Evolutionary conservation across 1,140 invertebrate genomes (phyloP).

Genomic region (Hyles vespertilio): DNA sequence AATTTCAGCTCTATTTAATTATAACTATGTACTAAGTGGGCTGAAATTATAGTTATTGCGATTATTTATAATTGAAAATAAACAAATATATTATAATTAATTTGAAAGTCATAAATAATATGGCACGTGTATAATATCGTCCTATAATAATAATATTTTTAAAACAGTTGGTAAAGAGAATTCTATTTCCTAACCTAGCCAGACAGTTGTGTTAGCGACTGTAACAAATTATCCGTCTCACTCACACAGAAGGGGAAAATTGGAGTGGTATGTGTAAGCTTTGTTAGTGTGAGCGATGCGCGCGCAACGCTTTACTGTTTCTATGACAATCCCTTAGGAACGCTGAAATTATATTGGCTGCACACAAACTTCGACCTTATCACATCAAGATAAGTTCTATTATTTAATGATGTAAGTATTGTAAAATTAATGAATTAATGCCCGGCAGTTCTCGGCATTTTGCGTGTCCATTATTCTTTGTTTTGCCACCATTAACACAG

Average conservation of each 20-base stretch:
- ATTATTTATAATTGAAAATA: too few species aligned
- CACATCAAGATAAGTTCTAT: constrained; percentile 16
- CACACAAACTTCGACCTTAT: constrained; percentile 5
- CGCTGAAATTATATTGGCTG: constrained; percentile 46
- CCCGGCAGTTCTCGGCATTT: constrained; percentile 61
- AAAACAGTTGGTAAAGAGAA: too few species aligned
- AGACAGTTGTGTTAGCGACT: constrained; percentile 30
- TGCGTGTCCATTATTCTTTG: constrained; percentile 63
- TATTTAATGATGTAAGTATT: constrained; percentile 20
- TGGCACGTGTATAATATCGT: too few species aligned
- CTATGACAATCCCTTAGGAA: constrained; percentile 72
- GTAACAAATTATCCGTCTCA: constrained; percentile 44
- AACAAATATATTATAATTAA: too few species aligned
- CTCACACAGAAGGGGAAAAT: constrained; percentile 49
- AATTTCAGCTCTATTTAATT: too few species aligned
- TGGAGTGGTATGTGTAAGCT: constrained; percentile 30
- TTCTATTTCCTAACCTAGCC: neutral
- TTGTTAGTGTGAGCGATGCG: constrained; percentile 52
- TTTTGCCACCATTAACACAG: constrained; percentile 38
- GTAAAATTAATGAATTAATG: constrained; percentile 72
- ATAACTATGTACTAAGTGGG: too few species aligned
- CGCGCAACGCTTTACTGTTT: constrained; percentile 71
- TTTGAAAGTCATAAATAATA: too few species aligned
- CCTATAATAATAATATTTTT: too few species aligned
- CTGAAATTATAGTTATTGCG: too few species aligned